Conservation (phyloP, 2,888 invertebrate species). For the Apomyelois bistriatella region DNA sequence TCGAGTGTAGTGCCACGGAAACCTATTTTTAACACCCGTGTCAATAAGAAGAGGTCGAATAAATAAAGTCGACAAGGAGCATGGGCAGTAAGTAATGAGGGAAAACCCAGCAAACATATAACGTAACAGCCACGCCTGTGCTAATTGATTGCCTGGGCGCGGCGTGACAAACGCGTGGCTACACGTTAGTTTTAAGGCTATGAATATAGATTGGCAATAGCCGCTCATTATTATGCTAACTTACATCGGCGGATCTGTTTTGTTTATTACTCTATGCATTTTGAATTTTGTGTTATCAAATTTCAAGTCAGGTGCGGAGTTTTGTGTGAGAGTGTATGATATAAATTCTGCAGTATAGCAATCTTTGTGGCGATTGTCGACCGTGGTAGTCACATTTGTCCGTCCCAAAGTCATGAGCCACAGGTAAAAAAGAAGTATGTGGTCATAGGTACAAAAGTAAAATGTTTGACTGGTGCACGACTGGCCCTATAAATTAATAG, state of each 20-base stretch:
- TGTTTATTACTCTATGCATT: slow-evolving; percentile 1
- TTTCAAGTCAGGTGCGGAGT: not conserved
- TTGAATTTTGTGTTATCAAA: not conserved
- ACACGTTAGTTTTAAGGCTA: slow-evolving; percentile 18
- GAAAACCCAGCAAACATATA: slow-evolving; percentile 66
- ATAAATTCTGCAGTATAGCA: not conserved
- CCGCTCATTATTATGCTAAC: slow-evolving; percentile 7
- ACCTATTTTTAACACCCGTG: slow-evolving; percentile 30
- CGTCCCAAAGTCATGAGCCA: too few species aligned
- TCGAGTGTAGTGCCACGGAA: slow-evolving; percentile 18
- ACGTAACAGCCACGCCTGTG: slow-evolving; percentile 51
- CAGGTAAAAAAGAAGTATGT: too few species aligned
- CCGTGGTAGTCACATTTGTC: too few species aligned
- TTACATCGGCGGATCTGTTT: not conserved
- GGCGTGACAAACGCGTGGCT: slow-evolving; percentile 27
- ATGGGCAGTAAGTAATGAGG: slow-evolving; percentile 72
- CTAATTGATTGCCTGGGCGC: slow-evolving; percentile 70
- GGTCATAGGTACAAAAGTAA: too few species aligned
- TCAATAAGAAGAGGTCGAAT: slow-evolving; percentile 37
- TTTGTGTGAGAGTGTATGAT: not conserved
- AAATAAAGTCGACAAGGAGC: slow-evolving; percentile 27
- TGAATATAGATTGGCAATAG: slow-evolving; percentile 21
- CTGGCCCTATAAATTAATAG: too few species aligned
- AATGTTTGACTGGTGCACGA: too few species aligned
- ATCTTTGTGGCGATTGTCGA: too few species aligned